phyloP scores from a whole-genome alignment of 1,140 invertebrate species.

The Temnothorax curvispinosus region DNA sequence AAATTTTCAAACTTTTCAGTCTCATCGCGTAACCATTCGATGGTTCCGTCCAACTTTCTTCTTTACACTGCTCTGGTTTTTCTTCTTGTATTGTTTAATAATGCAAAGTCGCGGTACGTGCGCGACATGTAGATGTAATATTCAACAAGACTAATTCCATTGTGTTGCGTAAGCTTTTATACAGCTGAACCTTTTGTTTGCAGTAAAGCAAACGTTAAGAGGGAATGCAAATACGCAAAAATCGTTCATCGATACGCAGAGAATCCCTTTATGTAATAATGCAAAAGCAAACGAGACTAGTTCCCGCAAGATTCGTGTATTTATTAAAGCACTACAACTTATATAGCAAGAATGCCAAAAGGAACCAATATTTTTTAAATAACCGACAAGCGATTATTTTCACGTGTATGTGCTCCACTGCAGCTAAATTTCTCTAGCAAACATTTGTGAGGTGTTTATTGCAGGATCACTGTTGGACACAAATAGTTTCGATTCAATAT shows the following conservation, averaged over 20 bases:
- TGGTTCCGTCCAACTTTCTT: not conserved
- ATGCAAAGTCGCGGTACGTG: slow-evolving; percentile 14
- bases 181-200: slow-evolving; percentile 27
- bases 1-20: not conserved
- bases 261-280: slow-evolving; percentile 24
- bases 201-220: slow-evolving; percentile 20
- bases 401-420: too few relatives aligned
- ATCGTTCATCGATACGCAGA: not conserved
- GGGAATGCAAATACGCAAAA: slow-evolving; percentile 33
- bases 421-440: not conserved
- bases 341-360: not conserved
- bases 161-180: slow-evolving; percentile 1
- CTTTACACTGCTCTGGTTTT: not conserved
- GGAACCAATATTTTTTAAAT: slow-evolving; percentile 3
- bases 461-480: not conserved
- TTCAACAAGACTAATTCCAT: slow-evolving; percentile 30
- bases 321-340: not conserved
- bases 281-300: not conserved
- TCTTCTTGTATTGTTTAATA: slow-evolving; percentile 31
- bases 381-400: not conserved
- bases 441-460: not conserved
- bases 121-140: slow-evolving; percentile 14
- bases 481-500: slow-evolving; percentile 31
- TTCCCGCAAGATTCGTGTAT: not conserved
- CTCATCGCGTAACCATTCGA: not conserved